Conservation (phyloP, 2,888 invertebrate genomes). For the Ceriagrion tenellum region DNA sequence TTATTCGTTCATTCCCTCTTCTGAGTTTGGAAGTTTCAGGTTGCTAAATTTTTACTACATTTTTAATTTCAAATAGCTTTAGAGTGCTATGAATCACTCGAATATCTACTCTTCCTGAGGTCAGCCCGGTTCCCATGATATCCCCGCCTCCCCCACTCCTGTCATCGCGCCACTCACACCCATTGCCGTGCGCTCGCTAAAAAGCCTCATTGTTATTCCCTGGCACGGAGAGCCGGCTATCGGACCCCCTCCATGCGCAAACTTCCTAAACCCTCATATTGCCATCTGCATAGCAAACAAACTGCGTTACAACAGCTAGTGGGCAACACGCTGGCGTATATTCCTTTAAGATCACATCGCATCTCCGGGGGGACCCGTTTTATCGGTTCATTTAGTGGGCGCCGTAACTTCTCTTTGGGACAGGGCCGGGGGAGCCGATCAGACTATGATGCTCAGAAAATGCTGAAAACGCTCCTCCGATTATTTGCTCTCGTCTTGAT, state of each 20-base stretch:
- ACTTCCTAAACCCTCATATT: slow-evolving; percentile 64
- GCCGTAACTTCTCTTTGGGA: background rate
- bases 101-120: slow-evolving; percentile 46
- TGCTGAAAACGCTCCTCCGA: background rate
- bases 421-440: background rate
- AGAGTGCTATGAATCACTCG: slow-evolving; percentile 8
- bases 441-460: background rate
- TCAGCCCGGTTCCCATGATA: background rate
- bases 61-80: background rate
- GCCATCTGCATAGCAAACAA: slow-evolving; percentile 67
- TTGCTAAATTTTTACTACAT: background rate
- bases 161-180: background rate
- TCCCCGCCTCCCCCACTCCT: background rate
- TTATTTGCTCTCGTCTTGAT: background rate
- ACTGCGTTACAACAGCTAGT: slow-evolving; percentile 58
- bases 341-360: slow-evolving; percentile 30
- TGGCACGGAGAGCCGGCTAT: slow-evolving; percentile 61
- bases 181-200: background rate
- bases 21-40: too few species aligned
- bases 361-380: slow-evolving; percentile 17
- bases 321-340: slow-evolving; percentile 46
- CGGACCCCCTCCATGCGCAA: slow-evolving; percentile 64
- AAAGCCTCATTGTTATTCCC: slow-evolving; percentile 60
- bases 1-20: too few species aligned
- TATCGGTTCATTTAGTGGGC: slow-evolving; percentile 44